phyloP scores from a whole-genome alignment of 2,113 vertebrate species.

The Chunga burmeisteri region DNA sequence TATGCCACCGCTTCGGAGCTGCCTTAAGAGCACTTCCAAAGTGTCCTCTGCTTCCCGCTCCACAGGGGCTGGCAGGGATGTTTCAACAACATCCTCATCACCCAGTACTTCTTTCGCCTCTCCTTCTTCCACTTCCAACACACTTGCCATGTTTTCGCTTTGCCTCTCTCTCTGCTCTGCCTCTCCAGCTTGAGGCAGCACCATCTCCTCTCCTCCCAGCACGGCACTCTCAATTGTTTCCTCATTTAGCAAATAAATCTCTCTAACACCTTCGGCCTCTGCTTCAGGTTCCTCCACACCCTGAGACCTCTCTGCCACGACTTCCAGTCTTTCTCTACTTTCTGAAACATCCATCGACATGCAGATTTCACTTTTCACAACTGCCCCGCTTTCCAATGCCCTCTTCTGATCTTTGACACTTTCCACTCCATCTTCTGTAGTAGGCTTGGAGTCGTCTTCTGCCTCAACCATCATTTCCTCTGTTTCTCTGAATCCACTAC shows the following conservation, averaged over 20 bases:
- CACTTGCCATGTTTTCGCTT: not conserved
- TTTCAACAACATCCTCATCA: not conserved
- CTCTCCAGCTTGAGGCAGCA: not conserved
- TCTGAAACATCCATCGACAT: not conserved
- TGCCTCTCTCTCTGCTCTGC: not conserved
- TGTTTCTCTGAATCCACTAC: not conserved
- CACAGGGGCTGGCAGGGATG: not conserved
- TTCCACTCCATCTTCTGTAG: not conserved
- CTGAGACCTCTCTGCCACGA: not conserved
- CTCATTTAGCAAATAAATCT: not conserved
- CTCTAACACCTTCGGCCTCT: not conserved
- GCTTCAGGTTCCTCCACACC: not conserved
- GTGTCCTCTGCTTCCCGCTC: constrained; percentile 51
- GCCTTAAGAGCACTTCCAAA: constrained; percentile 71
- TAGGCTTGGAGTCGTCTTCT: not conserved
- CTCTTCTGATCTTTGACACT: not conserved
- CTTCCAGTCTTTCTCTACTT: not conserved
- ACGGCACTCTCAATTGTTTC: not conserved
- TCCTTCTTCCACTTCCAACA: not conserved
- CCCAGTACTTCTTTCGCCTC: not conserved
- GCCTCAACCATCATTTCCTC: not conserved
- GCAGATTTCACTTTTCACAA: constrained; percentile 12
- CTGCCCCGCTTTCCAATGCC: not conserved
- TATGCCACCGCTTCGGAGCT: constrained; percentile 84
- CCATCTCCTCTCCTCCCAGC: not conserved